phyloP scores from a whole-genome alignment of 2,797 vertebrate species.

The Nannoperca obscura region DNA sequence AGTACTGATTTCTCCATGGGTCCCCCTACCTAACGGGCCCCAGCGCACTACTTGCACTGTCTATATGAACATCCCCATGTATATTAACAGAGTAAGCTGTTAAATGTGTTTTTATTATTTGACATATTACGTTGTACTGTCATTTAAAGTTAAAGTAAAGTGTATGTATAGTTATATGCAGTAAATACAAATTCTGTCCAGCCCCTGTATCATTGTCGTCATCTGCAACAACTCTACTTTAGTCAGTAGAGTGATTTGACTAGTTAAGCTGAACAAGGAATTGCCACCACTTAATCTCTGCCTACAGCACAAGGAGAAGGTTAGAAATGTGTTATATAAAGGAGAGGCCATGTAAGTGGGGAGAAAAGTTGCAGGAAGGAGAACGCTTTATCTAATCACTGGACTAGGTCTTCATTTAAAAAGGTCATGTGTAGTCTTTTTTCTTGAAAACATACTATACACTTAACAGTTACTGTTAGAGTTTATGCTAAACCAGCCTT shows the following conservation, averaged over 20 bases:
- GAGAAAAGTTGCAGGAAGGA: background rate
- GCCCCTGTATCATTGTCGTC: background rate
- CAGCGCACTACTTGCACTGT: no score
- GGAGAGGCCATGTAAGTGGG: background rate
- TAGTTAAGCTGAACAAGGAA: background rate
- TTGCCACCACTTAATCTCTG: background rate
- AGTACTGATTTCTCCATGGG: no score
- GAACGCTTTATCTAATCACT: background rate
- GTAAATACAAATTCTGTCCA: background rate
- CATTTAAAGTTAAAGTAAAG: background rate
- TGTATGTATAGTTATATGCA: background rate
- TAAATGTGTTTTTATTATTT: background rate
- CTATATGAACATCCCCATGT: no score
- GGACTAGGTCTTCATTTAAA: background rate
- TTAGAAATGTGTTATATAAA: background rate
- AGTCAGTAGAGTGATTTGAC: background rate
- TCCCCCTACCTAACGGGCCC: no score
- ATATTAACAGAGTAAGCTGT: background rate
- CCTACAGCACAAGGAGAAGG: background rate
- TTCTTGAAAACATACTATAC: background rate
- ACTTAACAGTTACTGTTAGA: background rate
- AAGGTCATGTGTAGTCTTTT: background rate
- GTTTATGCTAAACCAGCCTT: background rate
- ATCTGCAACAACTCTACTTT: background rate
- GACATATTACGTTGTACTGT: background rate